These are phyloP conservation scores for Spea hammondii DNA, from an alignment of 2,797 vertebrate species.

Conservation along the genomic window DNA sequence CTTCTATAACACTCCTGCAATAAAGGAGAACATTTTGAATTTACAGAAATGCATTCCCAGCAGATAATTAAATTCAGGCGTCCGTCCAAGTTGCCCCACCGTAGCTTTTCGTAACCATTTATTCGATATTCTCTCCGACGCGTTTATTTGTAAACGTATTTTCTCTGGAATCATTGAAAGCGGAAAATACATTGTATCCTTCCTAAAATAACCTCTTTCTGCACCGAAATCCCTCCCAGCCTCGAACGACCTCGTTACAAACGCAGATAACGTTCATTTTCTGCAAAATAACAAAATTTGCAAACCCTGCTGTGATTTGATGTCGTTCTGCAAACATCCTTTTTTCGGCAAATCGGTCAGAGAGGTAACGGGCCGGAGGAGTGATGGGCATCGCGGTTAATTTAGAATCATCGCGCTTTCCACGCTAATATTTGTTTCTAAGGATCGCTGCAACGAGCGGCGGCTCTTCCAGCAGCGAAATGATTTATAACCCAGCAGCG, in stretches of 20 bases:
- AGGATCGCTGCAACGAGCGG: neutral
- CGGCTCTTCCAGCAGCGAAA: neutral
- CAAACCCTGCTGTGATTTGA: neutral
- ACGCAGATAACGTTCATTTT: neutral
- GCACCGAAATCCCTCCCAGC: neutral
- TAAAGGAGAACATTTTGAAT: no score
- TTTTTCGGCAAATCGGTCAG: neutral
- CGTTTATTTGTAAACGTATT: no score
- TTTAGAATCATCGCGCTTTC: neutral
- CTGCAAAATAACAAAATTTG: neutral
- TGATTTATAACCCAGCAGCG: conserved; percentile 35
- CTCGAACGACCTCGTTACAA: neutral
- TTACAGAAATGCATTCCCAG: no score
- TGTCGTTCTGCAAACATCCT: neutral
- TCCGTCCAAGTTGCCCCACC: no score
- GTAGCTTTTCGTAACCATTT: no score
- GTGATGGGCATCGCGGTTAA: neutral
- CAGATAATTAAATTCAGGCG: no score
- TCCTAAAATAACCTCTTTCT: neutral
- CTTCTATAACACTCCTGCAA: no score
- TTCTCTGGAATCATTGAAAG: no score
- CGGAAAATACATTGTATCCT: neutral
- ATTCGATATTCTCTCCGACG: no score
- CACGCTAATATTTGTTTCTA: neutral
- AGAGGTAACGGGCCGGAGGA: neutral